Base-by-base conservation (phyloP, 2,888 invertebrate species). In the Lapara coniferarum region DNA sequence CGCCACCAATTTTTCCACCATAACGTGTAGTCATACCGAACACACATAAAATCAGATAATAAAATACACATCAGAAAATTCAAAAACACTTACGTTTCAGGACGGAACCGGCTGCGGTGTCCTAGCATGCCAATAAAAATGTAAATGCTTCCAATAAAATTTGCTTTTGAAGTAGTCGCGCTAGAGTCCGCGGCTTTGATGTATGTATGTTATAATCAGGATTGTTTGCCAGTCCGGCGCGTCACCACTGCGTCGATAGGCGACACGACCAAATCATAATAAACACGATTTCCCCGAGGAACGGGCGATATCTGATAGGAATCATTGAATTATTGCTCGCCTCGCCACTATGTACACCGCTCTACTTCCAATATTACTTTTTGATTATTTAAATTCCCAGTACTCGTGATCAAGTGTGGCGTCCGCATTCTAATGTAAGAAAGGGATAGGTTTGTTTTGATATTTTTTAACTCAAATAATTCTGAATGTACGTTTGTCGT, bases 41-140 rank as follows among this genome's bases (percentile, higher is more conserved):
- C 87, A 86, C 83, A 89, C 87, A 92, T 93, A 92, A 93, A 93
- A 91, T 86, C 87, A 90, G 90, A 92, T 91, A 92, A 89, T 93
- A 93, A 93, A 93, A 93, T 91, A 92, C 88, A 91, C 90, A 92
- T 92, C 91, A 90, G 89, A 92, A 93, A 93, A 93, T 93, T 91
- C 91, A 92, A 92, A 93, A 93, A 93, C 93, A 93, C 93, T 93
- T 93, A 93, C 92, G 93, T 91, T 88, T 90, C 88, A 89, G 88
- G 86, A 83, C 86, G 83, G 81, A 84, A 79, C 78, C 81, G 79
- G 82, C 84, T 82, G 84, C 87, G 88, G 89, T 91, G 92, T 91
- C 92, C 92, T 92, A 88, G 89, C 87, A 86, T 85, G 85, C 89
- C 92, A 93, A 93, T 93, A 93, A 92, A 93, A 91, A 93, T 93